Evolutionary conservation across 1,140 invertebrate genomes (phyloP).

Genomic region (Diorhabda elongata): DNA sequence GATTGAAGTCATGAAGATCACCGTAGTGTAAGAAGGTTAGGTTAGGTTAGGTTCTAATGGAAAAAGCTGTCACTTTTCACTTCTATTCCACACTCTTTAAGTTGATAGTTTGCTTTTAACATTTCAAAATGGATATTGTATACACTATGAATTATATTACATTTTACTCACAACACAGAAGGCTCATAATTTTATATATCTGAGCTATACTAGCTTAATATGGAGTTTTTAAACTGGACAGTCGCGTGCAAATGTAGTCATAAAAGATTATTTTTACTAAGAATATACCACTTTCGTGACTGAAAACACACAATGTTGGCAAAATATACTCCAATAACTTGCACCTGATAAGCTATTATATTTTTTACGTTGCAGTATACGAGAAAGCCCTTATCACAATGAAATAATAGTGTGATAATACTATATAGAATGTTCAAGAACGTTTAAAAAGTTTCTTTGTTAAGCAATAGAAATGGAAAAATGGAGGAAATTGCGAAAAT

Average conservation of each 20-base stretch:
- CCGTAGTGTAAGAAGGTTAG: no score
- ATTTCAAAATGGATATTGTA: no score
- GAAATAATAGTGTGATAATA: constrained; percentile 4
- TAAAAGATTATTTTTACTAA: constrained; percentile 36
- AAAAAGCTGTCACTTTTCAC: no score
- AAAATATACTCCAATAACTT: constrained; percentile 20
- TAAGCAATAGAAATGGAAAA: background rate
- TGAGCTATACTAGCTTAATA: background rate
- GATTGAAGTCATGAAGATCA: no score
- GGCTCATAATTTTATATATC: no score
- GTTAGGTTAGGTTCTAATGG: no score
- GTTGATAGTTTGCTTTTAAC: no score
- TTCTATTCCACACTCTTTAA: no score
- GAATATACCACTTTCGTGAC: constrained; percentile 28
- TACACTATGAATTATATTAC: no score
- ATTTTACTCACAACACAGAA: no score
- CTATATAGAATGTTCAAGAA: background rate
- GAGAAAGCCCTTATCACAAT: constrained; percentile 6
- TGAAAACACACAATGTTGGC: constrained; percentile 11
- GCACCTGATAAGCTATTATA: constrained; percentile 7
- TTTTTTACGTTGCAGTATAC: constrained; percentile 4
- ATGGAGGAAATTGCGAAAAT: background rate
- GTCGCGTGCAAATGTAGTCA: constrained; percentile 32
- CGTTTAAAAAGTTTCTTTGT: constrained; percentile 1
- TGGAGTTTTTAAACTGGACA: constrained; percentile 17